A percentile compares a stretch with the other conserved stretches of the same genome.
phyloP scores from a whole-genome alignment of 2,113 vertebrate species.

The Mus spicilegus region DNA sequence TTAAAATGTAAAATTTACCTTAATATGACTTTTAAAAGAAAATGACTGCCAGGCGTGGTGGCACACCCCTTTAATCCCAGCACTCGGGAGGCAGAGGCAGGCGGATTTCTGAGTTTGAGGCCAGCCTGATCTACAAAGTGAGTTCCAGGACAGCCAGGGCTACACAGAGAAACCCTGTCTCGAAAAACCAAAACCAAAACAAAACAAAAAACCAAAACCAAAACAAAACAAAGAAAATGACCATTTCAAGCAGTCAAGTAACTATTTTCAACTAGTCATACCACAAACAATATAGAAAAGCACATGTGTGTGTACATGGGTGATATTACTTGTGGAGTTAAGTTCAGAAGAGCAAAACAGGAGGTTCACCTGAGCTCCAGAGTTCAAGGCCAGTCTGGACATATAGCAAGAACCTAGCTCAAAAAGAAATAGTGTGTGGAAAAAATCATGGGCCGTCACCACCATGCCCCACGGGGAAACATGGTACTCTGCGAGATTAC shows the following conservation, averaged over 20 bases:
- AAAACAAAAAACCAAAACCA: background rate
- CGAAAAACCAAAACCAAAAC: too few relatives aligned
- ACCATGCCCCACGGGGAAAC: background rate
- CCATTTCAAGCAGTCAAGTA: background rate
- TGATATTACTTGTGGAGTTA: background rate
- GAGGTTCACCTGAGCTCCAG: background rate
- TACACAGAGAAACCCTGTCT: too few relatives aligned
- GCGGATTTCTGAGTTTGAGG: too few relatives aligned
- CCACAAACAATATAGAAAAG: background rate
- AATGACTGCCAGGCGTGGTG: too few relatives aligned
- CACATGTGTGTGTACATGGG: background rate
- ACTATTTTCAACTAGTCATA: background rate
- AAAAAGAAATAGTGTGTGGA: background rate
- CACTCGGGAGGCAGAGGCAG: too few relatives aligned
- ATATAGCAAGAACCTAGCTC: background rate
- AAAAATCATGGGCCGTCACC: background rate
- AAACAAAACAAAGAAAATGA: background rate
- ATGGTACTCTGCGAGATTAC: background rate
- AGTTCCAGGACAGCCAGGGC: too few relatives aligned
- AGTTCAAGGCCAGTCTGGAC: background rate
- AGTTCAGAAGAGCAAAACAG: background rate
- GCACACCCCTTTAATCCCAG: too few relatives aligned
- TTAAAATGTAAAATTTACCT: conserved; percentile 4
- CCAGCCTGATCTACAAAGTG: too few relatives aligned
- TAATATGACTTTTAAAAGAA: conserved; percentile 25